A percentile compares a stretch with the other conserved stretches of the same genome.
These are phyloP conservation scores for Cladorhizidae sp. DNA, from an alignment of 37 sponge, comb jelly and placozoan species.

Conservation along the genomic window DNA sequence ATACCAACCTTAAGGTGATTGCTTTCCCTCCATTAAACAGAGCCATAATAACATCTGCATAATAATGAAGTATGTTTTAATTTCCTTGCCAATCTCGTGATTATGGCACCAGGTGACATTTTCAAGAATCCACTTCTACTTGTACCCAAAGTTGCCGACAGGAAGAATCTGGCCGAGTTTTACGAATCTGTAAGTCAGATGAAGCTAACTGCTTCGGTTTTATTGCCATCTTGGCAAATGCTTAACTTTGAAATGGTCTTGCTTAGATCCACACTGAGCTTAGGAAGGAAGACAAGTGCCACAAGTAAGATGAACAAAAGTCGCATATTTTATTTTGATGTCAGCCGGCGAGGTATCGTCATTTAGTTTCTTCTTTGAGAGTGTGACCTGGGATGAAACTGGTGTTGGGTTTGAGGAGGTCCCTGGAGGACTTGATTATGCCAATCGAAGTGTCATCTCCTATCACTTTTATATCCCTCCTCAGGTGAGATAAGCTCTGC, in stretches of 20 bases:
- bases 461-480: conserved; percentile 90
- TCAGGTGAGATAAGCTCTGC: conserved; percentile 49
- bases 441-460: conserved; percentile 85
- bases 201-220: not conserved
- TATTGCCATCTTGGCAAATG: not conserved
- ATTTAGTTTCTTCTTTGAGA: conserved; percentile 79
- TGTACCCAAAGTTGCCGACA: conserved; percentile 71
- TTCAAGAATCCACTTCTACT: conserved; percentile 58
- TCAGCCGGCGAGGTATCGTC: not conserved
- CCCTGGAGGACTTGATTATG: conserved; percentile 76
- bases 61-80: too few species aligned
- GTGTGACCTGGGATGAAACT: conserved; percentile 80
- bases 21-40: too few species aligned
- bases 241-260: not conserved
- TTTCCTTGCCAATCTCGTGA: too few species aligned
- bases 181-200: conserved; percentile 70
- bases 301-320: conserved; percentile 45
- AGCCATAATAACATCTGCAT: too few species aligned
- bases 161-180: conserved; percentile 62
- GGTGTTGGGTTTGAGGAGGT: conserved; percentile 80
- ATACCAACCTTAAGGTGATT: too few species aligned
- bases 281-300: conserved; percentile 59
- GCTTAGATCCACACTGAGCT: conserved; percentile 48
- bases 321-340: not conserved
- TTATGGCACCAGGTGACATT: conserved; percentile 52